These are phyloP conservation scores for Atta colombica DNA, from an alignment of 1,140 invertebrate species.

Conservation along the genomic window DNA sequence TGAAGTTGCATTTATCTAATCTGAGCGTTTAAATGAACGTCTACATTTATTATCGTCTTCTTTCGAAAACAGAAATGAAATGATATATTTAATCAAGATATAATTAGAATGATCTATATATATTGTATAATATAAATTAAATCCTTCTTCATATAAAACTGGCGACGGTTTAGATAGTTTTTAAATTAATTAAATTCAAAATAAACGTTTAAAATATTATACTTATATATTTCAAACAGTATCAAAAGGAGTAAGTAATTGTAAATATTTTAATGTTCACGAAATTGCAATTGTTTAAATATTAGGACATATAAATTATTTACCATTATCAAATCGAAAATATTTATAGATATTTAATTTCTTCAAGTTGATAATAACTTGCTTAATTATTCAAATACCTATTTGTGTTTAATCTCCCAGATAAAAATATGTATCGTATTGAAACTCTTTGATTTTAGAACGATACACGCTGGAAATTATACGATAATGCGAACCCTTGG, in stretches of 20 bases:
- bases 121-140: not conserved
- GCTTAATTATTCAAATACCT: not conserved
- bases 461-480: conserved; percentile 38
- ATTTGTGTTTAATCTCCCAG: not conserved
- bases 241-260: not conserved
- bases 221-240: not conserved
- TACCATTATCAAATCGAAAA: not conserved
- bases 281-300: not conserved
- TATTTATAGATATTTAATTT: not conserved
- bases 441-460: conserved; percentile 16
- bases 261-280: not conserved
- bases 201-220: not conserved
- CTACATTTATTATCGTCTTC: not conserved
- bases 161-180: not conserved
- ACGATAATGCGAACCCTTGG: conserved; percentile 2
- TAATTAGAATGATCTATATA: not conserved
- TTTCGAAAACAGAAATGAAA: not conserved
- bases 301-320: not conserved
- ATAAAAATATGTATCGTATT: conserved; percentile 1
- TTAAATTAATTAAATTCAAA: not conserved
- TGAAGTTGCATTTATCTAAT: not conserved
- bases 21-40: not conserved
- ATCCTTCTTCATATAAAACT: not conserved
- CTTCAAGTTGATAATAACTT: not conserved
- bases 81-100: not conserved